Percentiles rank a stretch among this genome's conserved stretches.
Evolutionary conservation across 1,140 invertebrate species (phyloP).

Genomic region (Saxidomus purpurata): DNA sequence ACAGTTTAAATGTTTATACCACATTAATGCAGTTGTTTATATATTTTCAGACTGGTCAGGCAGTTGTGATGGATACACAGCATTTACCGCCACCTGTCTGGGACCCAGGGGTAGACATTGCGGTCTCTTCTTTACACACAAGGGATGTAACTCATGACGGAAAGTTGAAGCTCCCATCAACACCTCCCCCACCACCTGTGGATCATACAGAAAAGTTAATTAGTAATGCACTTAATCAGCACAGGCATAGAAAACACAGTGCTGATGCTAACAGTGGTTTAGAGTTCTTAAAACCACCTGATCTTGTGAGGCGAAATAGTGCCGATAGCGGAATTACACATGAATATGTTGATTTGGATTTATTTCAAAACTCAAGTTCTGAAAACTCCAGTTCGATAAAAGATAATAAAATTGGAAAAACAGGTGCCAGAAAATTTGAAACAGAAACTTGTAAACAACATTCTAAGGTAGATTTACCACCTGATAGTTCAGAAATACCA

Average conservation of each 20-base stretch:
- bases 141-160: not conserved
- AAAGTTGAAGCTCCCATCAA: not conserved
- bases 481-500: not conserved
- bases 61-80: slow-evolving; percentile 14
- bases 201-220: slow-evolving; percentile 56
- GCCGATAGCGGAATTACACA: slow-evolving; percentile 35
- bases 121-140: not conserved
- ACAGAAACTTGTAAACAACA: not conserved
- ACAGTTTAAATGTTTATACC: no score
- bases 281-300: slow-evolving; percentile 1
- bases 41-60: slow-evolving; percentile 13
- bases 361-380: not conserved
- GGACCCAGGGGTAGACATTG: slow-evolving; percentile 13
- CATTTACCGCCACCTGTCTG: slow-evolving; percentile 32
- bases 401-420: not conserved
- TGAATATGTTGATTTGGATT: slow-evolving; percentile 53
- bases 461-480: not conserved
- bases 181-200: slow-evolving; percentile 43
- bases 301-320: slow-evolving; percentile 39
- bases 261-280: slow-evolving; percentile 35
- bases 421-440: not conserved
- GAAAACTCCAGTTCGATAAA: not conserved
- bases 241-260: slow-evolving; percentile 49
- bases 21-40: no score
- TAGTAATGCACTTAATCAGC: slow-evolving; percentile 55